Base-by-base conservation (phyloP, 2,797 vertebrate species). In the Garrulus glandarius region DNA sequence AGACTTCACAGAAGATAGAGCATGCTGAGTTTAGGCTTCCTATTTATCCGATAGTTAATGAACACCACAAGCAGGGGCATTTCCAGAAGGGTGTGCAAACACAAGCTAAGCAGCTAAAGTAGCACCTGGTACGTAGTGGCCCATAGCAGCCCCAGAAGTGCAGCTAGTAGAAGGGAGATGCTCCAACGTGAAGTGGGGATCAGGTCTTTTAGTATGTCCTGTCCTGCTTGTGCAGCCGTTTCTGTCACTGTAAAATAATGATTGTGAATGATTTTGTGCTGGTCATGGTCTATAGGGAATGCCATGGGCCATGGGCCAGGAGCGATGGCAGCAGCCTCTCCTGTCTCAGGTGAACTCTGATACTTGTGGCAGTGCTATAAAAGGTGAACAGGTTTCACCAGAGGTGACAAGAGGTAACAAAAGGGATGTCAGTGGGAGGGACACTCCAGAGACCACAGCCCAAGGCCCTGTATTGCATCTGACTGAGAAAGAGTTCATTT, bases 91-190 rank as follows among this genome's bases (percentile, higher is more conserved):
- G 1, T 59, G 22, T 46, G 17, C 11, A 64, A 68, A 55, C 60
- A 53, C 10, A 71, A 34, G 4, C 13, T 59, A 63, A 61, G 30
- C 32, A 65, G 21, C 8, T 79, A 15, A 55, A 77, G 23, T 0
- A 1, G 26, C 11, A 71, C 13, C 13, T 34, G 14, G 2, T 22
- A 11, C 2, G 0, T 6, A 36, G 29, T 8, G 1, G 7, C 60
- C 49, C 32, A 17, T 1, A 41, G 34, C 16, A 12, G 15, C 32
- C 43, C 27, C 49, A 71, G 32, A 80, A 27, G 2, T 29, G 21
- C 8, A 71, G 13, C 9, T 44, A 16, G 34, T 4, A 26, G 43
- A 57, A 78, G 9, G 11, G 10, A 44, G 21, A 30, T 1, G 1
- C 6, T 8, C 17, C 14, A 4, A 1, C 27, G 9, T 61, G 34